These are phyloP conservation scores for Caligus rogercresseyi DNA, from an alignment of 1,140 invertebrate species.

Conservation along the genomic window DNA sequence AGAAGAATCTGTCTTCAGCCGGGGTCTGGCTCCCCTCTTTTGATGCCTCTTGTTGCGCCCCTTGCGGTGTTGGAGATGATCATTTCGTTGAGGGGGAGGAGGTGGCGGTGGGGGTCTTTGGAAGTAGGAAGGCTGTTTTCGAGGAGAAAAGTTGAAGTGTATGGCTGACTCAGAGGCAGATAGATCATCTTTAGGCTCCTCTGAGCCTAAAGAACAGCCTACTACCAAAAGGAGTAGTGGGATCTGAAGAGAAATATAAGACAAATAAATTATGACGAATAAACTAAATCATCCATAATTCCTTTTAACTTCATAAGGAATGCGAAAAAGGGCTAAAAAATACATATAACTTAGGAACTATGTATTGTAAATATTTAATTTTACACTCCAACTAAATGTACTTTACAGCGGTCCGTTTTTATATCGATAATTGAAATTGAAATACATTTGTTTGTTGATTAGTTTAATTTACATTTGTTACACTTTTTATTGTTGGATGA, in stretches of 20 bases:
- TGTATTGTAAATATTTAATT: no score
- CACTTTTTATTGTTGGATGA: no score
- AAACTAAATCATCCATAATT: no score
- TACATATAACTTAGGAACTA: no score
- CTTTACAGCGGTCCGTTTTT: no score
- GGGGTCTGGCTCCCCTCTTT: neutral
- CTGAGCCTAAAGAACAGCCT: neutral
- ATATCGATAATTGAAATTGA: no score
- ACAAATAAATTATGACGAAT: no score
- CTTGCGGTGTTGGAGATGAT: neutral
- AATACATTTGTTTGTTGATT: no score
- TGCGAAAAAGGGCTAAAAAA: no score
- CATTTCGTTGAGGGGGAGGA: neutral
- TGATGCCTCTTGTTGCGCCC: neutral
- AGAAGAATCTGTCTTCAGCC: neutral
- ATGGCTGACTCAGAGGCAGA: neutral
- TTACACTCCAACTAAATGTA: no score
- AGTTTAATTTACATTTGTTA: no score
- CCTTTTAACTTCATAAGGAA: no score
- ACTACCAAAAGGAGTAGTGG: neutral
- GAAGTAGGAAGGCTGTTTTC: neutral
- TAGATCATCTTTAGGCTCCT: neutral
- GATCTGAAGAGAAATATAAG: neutral
- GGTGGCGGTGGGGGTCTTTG: neutral
- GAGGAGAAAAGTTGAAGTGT: neutral